Evolutionary conservation across 1,140 invertebrate genomes (phyloP).

Genomic region (Lepidurus arcticus): DNA sequence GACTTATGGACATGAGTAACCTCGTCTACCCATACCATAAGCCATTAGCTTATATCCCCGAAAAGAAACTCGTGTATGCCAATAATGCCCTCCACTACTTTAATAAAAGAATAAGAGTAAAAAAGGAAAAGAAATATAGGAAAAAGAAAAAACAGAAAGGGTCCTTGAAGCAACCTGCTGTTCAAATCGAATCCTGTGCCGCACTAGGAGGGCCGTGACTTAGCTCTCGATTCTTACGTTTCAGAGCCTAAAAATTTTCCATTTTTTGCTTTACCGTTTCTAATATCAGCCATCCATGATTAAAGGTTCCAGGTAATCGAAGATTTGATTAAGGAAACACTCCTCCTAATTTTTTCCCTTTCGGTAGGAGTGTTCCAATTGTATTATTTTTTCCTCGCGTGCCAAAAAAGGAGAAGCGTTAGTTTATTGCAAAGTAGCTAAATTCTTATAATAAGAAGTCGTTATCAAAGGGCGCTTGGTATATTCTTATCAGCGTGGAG

Average conservation of each 20-base stretch:
- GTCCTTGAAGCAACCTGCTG: constrained; percentile 20
- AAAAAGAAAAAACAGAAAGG: not conserved
- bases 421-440: not conserved
- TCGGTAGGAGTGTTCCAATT: not conserved
- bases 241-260: not conserved
- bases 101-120: not conserved
- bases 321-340: constrained; percentile 15
- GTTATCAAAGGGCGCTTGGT: not conserved
- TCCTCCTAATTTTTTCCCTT: not conserved
- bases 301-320: not conserved
- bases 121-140: not conserved
- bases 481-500: not conserved
- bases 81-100: constrained; percentile 1
- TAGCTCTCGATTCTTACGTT: constrained; percentile 4
- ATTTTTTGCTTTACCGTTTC: not conserved
- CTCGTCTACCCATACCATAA: not conserved
- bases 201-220: constrained; percentile 7
- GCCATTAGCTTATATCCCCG: not conserved
- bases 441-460: constrained; percentile 3
- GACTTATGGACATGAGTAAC: not conserved
- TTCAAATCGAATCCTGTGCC: constrained; percentile 1
- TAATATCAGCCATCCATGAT: not conserved
- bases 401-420: not conserved
- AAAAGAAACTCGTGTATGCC: not conserved
- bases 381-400: not conserved